Percentiles rank a stretch among this genome's conserved stretches.
phyloP scores from a whole-genome alignment of 2,113 vertebrate genomes.

The Ailurus styani region DNA sequence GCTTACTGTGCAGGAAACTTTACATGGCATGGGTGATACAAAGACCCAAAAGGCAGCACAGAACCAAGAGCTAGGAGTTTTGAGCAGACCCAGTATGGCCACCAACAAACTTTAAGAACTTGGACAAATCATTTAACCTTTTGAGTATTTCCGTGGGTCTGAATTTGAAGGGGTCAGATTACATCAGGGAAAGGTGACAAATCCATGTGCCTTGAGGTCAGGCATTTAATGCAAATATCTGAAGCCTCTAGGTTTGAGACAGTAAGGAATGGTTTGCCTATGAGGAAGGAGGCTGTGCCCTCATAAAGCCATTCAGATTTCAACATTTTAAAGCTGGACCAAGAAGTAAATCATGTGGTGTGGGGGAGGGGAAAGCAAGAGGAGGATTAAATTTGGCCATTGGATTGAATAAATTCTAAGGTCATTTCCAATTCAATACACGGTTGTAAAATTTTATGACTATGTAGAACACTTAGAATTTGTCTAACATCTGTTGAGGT shows the following conservation, averaged over 20 bases:
- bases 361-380: background rate
- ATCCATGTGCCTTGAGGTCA: background rate
- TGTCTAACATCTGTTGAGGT: background rate
- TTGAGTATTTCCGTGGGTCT: background rate
- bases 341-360: background rate
- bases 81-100: background rate
- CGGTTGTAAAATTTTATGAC: background rate
- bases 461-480: background rate
- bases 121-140: background rate
- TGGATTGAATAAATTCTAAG: background rate
- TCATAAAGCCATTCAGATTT: background rate
- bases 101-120: background rate
- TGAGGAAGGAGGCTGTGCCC: background rate
- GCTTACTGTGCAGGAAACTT: background rate
- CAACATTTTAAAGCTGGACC: background rate
- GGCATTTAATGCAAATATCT: background rate
- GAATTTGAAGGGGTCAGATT: background rate
- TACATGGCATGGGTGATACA: background rate
- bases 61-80: background rate
- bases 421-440: background rate
- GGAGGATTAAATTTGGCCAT: background rate
- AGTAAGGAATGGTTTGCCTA: background rate
- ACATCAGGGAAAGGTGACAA: background rate
- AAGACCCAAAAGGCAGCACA: background rate
- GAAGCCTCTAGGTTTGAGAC: background rate